Conservation (phyloP, 92 coral and sea anemone genomes). For the Epizoanthus ramosus region DNA sequence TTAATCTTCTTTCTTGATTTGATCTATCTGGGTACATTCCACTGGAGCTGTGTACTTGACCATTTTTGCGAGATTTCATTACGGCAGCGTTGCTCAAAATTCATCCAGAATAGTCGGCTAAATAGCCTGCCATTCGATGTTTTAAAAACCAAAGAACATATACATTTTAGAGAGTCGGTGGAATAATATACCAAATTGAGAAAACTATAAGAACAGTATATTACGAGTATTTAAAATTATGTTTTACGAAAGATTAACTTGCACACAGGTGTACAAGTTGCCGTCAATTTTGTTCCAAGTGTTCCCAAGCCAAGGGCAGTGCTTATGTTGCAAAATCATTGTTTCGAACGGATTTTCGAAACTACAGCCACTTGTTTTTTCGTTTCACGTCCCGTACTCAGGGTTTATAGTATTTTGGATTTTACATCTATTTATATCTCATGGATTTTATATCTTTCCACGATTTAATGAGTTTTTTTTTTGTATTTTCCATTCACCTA, state of each 20-base stretch:
- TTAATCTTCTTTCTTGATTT: no score
- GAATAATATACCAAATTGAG: conserved; percentile 10
- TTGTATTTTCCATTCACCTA: no score
- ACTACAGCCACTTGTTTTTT: conserved; percentile 1
- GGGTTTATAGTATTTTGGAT: no score
- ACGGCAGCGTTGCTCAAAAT: conserved; percentile 24
- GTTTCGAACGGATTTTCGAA: conserved; percentile 22
- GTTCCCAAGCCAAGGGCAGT: conserved; percentile 1
- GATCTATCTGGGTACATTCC: no score
- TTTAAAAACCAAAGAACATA: conserved; percentile 16
- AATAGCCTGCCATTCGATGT: conserved; percentile 5
- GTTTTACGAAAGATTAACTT: conserved; percentile 21
- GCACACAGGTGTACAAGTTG: conserved; percentile 14
- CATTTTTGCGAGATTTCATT: no score
- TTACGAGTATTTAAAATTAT: conserved; percentile 5
- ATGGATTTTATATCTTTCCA: no score
- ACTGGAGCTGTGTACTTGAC: no score
- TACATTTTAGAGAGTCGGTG: background rate
- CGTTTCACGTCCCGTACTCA: no score
- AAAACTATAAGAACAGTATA: conserved; percentile 17
- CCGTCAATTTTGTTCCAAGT: conserved; percentile 13
- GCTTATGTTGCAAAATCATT: conserved; percentile 20
- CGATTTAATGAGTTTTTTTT: no score
- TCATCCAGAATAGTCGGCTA: conserved; percentile 6
- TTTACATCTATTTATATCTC: no score